These are phyloP conservation scores for Nymphalis polychloros DNA, from an alignment of 2,888 invertebrate genomes.

Conservation along the genomic window DNA sequence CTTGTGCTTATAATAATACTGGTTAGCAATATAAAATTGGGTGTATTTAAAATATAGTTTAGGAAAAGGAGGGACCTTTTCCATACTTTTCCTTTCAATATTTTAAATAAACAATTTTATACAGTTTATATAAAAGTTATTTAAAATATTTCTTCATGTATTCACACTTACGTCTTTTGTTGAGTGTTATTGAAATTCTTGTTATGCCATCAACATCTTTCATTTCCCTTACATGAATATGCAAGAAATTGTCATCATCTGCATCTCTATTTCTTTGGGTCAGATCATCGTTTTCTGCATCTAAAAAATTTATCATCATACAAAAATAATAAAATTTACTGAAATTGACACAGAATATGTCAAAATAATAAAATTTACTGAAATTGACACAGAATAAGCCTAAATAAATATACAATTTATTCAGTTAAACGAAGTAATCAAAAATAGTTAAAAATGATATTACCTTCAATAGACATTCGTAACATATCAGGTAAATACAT, in stretches of 20 bases:
- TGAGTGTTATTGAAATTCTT: constrained; percentile 54
- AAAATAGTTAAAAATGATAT: constrained; percentile 6
- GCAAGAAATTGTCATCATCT: constrained; percentile 45
- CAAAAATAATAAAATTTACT: neutral
- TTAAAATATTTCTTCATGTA: too few relatives aligned
- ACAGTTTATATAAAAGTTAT: too few relatives aligned
- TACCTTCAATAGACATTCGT: constrained; percentile 42
- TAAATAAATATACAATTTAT: neutral
- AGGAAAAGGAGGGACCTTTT: too few relatives aligned
- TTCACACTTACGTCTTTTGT: constrained; percentile 54
- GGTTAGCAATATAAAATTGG: neutral
- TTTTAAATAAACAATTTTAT: too few relatives aligned
- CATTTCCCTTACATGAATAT: constrained; percentile 57
- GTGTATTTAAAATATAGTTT: too few relatives aligned
- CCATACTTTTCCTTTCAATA: too few relatives aligned
- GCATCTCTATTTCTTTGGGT: constrained; percentile 23
- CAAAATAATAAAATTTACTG: neutral
- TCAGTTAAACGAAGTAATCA: neutral
- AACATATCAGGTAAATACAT: constrained; percentile 56
- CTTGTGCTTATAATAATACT: neutral
- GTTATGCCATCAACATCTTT: constrained; percentile 48
- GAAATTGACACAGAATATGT: neutral
- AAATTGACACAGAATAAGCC: neutral
- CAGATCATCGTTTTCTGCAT: constrained; percentile 38
- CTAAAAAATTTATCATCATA: constrained; percentile 22